A percentile compares a stretch with the other conserved stretches of the same genome.
Conservation (phyloP, 2,797 vertebrate genomes). For the Luscinia megarhynchos region DNA sequence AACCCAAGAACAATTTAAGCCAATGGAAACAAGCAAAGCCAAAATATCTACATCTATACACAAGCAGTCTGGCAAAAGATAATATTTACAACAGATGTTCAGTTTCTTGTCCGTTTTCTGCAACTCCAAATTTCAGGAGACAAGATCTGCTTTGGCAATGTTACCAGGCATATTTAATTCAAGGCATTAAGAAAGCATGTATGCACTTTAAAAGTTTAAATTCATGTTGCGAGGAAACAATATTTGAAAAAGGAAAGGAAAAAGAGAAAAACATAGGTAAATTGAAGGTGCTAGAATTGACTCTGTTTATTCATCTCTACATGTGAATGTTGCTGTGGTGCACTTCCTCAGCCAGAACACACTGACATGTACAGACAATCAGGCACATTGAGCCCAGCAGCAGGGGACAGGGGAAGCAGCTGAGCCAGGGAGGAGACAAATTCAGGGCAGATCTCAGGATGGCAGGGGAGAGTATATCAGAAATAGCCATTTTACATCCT, state of each 20-base stretch:
- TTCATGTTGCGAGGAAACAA: accelerated
- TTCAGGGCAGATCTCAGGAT: background rate
- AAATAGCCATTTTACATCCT: background rate
- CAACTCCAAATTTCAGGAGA: background rate
- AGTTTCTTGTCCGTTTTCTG: background rate
- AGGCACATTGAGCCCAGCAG: background rate
- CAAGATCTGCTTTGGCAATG: background rate
- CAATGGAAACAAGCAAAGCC: slow-evolving; percentile 29
- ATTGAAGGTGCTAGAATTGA: background rate
- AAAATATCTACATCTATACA: background rate
- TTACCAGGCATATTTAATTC: accelerated
- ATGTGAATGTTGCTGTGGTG: background rate
- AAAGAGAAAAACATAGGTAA: background rate
- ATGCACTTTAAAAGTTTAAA: background rate
- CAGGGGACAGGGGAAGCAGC: background rate
- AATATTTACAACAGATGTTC: slow-evolving; percentile 35
- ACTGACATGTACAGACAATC: background rate
- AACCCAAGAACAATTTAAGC: background rate
- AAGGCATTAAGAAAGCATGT: background rate
- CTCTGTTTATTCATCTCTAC: background rate
- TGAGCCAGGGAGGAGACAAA: background rate
- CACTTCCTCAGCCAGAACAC: background rate
- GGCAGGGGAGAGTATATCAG: background rate
- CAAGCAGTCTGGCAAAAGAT: background rate
- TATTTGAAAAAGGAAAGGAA: background rate